Evolutionary conservation across 2,797 vertebrate species (phyloP).

Genomic region (Mergus octosetaceus): DNA sequence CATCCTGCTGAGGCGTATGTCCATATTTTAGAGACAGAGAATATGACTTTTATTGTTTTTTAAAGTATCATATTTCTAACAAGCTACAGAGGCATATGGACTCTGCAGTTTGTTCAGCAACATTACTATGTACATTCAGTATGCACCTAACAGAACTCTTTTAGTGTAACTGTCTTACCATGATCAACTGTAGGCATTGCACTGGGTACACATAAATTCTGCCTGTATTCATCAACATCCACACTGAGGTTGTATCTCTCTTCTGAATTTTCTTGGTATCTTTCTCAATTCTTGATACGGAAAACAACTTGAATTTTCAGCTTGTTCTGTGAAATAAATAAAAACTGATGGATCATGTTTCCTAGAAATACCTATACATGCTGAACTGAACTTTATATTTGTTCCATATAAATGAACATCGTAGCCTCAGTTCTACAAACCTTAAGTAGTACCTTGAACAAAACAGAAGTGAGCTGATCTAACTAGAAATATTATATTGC

Average conservation of each 20-base stretch:
- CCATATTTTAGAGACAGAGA: not conserved
- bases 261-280: not conserved
- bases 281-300: not conserved
- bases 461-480: not conserved
- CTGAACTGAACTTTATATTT: not conserved
- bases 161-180: not conserved
- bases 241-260: not conserved
- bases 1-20: not conserved
- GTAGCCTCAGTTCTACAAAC: not conserved
- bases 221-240: not conserved
- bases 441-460: not conserved
- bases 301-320: not conserved
- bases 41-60: not conserved
- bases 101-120: not conserved
- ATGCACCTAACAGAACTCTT: not conserved
- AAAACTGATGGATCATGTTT: not conserved
- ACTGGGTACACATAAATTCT: not conserved
- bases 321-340: not conserved
- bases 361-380: not conserved
- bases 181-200: not conserved
- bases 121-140: not conserved
- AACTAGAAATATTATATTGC: not conserved
- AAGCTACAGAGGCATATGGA: not conserved
- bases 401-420: not conserved
- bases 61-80: not conserved